Percentiles rank a stretch among this genome's conserved stretches.
Evolutionary conservation across 2,797 vertebrate species (phyloP).

Genomic region (Pantherophis vulpinus): DNA sequence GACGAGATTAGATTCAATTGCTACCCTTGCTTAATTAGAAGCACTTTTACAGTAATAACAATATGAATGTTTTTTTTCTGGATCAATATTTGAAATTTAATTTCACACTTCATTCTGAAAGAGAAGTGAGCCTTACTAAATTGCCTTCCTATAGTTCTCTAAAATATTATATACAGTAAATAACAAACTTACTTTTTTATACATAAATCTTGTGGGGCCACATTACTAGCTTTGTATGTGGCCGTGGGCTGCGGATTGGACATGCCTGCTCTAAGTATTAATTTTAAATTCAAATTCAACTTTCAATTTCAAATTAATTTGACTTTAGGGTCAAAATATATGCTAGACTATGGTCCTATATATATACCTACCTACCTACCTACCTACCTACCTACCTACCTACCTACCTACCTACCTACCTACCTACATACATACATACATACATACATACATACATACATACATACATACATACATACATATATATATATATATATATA

Average conservation of each 20-base stretch:
- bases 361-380: too few relatives aligned
- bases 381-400: too few relatives aligned
- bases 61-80: conserved; percentile 78
- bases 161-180: neutral
- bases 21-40: conserved; percentile 76
- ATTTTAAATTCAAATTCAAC: neutral
- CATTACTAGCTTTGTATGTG: neutral
- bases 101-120: conserved; percentile 71
- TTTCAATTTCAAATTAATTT: neutral
- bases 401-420: too few relatives aligned
- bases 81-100: conserved; percentile 79
- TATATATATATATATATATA: too few relatives aligned
- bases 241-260: neutral
- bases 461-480: too few relatives aligned
- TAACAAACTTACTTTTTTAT: neutral
- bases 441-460: too few relatives aligned
- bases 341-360: neutral
- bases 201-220: neutral
- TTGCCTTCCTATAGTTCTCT: conserved; percentile 57
- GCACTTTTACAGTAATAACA: conserved; percentile 80
- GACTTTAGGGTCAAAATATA: neutral
- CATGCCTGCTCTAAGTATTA: neutral
- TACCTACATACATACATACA: too few relatives aligned
- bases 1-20: conserved; percentile 79
- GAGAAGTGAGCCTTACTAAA: conserved; percentile 74